Evolutionary conservation across 2,888 invertebrate species (phyloP), one percentile per base, ranked within the genome.

Genomic region (Melieria picta): DNA sequence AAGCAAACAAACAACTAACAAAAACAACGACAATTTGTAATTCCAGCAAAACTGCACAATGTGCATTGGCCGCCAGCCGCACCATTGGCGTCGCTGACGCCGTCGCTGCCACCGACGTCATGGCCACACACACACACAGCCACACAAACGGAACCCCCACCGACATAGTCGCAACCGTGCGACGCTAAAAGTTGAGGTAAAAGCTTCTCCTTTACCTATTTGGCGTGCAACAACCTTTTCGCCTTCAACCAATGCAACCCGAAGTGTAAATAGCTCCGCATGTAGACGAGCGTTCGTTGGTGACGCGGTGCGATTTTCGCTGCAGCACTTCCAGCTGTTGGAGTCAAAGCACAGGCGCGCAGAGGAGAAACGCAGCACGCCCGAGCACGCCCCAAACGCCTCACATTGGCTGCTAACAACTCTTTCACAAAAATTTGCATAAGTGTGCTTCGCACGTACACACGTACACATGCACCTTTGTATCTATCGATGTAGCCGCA

Each of bases 131-230:
- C 57, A 16, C 9, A 50, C 11, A 11, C 10, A 9, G 50, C 1
- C 50, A 3, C 11, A 11, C 11, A 10, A 11, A 50, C 50, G 50
- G 50, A 50, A 50, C 10, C 50, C 11, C 50, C 50, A 10, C 50
- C 50, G 11, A 9, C 50, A 50, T 50, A 10, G 50, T 50, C 50
- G 30, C 30, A 30, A 3, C 30, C 30, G 30, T 30, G 30, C 30
- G 30, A 30, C 30, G 30, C 30, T 30, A 30, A 30, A 78, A 77
- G 77, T 78, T 77, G 77, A 78, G 77, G 76, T 75, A 78, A 78
- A 77, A 78, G 77, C 77, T 77, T 77, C 79, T 81, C 80, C 81
- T 80, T 81, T 79, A 77, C 80, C 80, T 80, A 80, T 75, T 80
- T 80, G 71, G 68, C 79, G 81, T 77, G 76, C 80, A 79, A 79